Evolutionary conservation across 1,140 invertebrate species (phyloP).

Genomic region (Rhyzopertha dominica): DNA sequence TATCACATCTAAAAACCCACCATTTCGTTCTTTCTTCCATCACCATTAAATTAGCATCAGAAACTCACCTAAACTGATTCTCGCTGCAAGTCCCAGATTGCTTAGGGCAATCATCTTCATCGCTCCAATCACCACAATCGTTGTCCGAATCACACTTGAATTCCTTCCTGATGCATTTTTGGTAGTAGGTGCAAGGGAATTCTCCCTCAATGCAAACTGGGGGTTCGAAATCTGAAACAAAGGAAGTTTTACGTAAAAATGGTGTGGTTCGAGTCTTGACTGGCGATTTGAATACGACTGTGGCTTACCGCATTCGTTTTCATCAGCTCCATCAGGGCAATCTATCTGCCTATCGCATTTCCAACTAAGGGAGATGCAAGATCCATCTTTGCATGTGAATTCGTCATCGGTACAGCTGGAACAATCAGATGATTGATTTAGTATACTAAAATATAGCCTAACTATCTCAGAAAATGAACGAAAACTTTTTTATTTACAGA

Average conservation of each 20-base stretch:
- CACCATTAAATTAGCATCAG: neutral
- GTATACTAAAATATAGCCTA: no score
- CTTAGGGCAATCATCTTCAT: slow-evolving; percentile 66
- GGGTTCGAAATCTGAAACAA: slow-evolving; percentile 47
- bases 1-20: slow-evolving; percentile 38
- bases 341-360: slow-evolving; percentile 57
- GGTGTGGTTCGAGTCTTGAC: no score
- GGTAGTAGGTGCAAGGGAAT: slow-evolving; percentile 62
- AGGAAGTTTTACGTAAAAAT: no score
- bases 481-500: no score
- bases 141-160: slow-evolving; percentile 83
- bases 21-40: slow-evolving; percentile 2
- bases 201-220: slow-evolving; percentile 62
- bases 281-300: no score
- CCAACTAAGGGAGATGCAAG: slow-evolving; percentile 60
- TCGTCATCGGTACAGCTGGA: slow-evolving; percentile 56
- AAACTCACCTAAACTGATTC: slow-evolving; percentile 58
- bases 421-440: slow-evolving; percentile 9
- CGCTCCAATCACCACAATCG: slow-evolving; percentile 84
- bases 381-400: slow-evolving; percentile 54
- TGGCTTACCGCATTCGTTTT: slow-evolving; percentile 53
- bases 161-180: slow-evolving; percentile 63
- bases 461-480: no score
- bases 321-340: slow-evolving; percentile 58
- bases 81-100: slow-evolving; percentile 51